phyloP scores from a whole-genome alignment of 2,797 vertebrate species.

The Balearica regulorum region DNA sequence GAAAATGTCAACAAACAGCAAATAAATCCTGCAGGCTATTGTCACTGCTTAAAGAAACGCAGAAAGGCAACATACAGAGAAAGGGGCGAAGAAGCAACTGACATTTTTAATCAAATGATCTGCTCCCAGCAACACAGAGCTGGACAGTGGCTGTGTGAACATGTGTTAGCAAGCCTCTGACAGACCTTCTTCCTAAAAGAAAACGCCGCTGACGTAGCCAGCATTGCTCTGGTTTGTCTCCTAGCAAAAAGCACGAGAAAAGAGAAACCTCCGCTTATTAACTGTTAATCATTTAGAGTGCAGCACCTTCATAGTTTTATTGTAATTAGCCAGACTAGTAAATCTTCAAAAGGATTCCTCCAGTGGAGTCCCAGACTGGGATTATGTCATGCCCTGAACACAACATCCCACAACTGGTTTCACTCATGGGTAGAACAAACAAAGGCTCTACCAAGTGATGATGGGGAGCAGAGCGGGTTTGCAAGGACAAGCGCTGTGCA shows the following conservation, averaged over 20 bases:
- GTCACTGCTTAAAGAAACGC: not conserved
- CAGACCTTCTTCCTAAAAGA: not conserved
- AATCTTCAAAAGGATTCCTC: slow-evolving; percentile 38
- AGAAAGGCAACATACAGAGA: not conserved
- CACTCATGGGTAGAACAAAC: slow-evolving; percentile 41
- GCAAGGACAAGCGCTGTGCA: not conserved
- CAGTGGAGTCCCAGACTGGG: slow-evolving; percentile 7
- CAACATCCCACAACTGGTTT: slow-evolving; percentile 51
- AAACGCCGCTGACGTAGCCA: not conserved
- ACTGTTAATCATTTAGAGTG: slow-evolving; percentile 8
- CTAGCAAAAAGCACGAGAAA: not conserved
- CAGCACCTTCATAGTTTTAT: not conserved
- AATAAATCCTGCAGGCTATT: not conserved
- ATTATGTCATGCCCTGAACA: slow-evolving; percentile 41
- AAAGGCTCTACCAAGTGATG: slow-evolving; percentile 5
- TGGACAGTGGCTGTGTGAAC: not conserved
- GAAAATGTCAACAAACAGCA: slow-evolving; percentile 26
- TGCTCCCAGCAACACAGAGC: not conserved
- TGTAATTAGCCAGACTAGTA: slow-evolving; percentile 37
- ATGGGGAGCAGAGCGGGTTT: not conserved
- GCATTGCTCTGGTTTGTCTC: not conserved
- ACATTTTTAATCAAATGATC: not conserved
- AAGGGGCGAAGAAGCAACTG: not conserved
- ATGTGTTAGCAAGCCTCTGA: not conserved
- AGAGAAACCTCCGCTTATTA: slow-evolving; percentile 9